These are phyloP conservation scores for Eulacestoma nigropectus DNA, from an alignment of 2,113 vertebrate species.

Conservation along the genomic window DNA sequence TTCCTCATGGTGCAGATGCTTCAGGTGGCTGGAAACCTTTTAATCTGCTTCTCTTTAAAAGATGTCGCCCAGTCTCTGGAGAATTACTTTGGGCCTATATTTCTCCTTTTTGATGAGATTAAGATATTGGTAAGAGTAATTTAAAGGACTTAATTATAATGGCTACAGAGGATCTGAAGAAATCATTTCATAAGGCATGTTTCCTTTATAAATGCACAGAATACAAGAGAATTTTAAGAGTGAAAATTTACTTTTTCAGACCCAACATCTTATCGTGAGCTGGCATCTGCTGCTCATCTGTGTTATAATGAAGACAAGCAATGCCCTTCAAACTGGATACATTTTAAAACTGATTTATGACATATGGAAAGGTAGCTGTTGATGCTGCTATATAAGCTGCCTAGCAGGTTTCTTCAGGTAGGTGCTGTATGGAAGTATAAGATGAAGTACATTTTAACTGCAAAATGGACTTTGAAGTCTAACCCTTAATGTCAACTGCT, in stretches of 20 bases:
- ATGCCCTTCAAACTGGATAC: not conserved
- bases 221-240: not conserved
- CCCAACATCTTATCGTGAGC: not conserved
- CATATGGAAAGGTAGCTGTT: not conserved
- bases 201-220: not conserved
- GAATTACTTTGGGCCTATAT: not conserved
- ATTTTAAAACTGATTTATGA: not conserved
- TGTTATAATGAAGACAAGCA: not conserved
- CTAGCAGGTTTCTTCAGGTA: not conserved
- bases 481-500: not conserved
- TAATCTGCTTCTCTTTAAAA: not conserved
- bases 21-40: not conserved
- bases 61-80: not conserved
- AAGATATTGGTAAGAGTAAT: not conserved
- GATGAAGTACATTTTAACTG: not conserved
- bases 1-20: not conserved
- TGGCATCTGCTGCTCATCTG: not conserved
- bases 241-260: not conserved
- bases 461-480: not conserved
- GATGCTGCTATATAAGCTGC: not conserved
- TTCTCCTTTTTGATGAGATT: not conserved
- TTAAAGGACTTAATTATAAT: not conserved
- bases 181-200: not conserved
- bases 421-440: not conserved
- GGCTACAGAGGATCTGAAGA: not conserved